A percentile compares a stretch with the other conserved stretches of the same genome.
These are phyloP conservation scores for Caranx ignobilis DNA, from an alignment of 2,113 vertebrate species.

Conservation along the genomic window DNA sequence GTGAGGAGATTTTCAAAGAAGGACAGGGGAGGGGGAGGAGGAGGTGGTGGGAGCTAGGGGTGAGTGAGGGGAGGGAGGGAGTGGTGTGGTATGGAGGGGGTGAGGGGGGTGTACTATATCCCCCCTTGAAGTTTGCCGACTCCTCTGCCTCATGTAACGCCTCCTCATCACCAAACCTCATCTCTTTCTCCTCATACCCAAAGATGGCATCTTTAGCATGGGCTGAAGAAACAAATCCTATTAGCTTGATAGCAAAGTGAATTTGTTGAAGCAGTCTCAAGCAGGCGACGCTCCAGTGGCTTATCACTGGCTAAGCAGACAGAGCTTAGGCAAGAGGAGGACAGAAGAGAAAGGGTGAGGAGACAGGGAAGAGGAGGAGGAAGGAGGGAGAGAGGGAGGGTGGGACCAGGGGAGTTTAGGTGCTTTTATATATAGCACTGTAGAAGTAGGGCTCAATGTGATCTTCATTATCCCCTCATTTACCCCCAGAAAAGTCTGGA, in stretches of 20 bases:
- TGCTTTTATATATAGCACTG: slow-evolving; percentile 4
- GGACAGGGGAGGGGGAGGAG: neutral
- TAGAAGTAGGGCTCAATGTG: slow-evolving; percentile 18
- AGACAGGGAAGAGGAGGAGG: neutral
- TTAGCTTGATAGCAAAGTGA: slow-evolving; percentile 75
- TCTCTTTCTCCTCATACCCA: slow-evolving; percentile 48
- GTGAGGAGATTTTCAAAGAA: slow-evolving; percentile 55
- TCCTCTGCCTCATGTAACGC: slow-evolving; percentile 30
- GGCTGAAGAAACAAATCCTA: slow-evolving; percentile 64
- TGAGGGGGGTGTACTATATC: slow-evolving; percentile 39
- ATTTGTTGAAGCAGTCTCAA: slow-evolving; percentile 67
- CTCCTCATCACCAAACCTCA: slow-evolving; percentile 51
- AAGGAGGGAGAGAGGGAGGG: no score
- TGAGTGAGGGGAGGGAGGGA: no score
- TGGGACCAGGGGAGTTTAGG: neutral
- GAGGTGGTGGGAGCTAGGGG: neutral
- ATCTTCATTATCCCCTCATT: neutral
- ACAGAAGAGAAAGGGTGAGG: slow-evolving; percentile 16
- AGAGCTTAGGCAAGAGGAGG: slow-evolving; percentile 61
- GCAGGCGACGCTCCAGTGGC: slow-evolving; percentile 64
- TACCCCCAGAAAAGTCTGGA: neutral
- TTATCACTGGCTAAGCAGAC: slow-evolving; percentile 74
- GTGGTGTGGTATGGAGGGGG: neutral
- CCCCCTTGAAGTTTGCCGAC: slow-evolving; percentile 34
- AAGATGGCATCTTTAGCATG: slow-evolving; percentile 65